These are phyloP conservation scores for Apus apus DNA, from an alignment of 2,113 vertebrate genomes.

Conservation along the genomic window DNA sequence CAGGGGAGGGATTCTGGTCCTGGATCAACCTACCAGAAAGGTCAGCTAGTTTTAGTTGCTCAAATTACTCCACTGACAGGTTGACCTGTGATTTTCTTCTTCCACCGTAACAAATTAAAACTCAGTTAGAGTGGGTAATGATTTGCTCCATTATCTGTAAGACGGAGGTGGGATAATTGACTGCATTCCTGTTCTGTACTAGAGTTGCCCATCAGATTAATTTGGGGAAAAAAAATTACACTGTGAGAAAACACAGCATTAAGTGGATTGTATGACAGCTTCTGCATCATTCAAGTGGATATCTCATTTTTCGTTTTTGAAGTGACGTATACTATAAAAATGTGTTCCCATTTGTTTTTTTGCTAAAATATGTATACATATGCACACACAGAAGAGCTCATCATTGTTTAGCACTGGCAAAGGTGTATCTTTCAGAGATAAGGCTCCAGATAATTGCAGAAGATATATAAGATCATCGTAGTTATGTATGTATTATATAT, in stretches of 20 bases:
- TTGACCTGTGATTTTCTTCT: constrained; percentile 46
- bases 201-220: not conserved
- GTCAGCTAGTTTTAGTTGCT: constrained; percentile 19
- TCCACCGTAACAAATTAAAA: constrained; percentile 42
- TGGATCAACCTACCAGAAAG: not conserved
- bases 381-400: not conserved
- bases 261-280: not conserved
- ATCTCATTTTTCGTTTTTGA: not conserved
- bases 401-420: not conserved
- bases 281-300: not conserved
- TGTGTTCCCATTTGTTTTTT: not conserved
- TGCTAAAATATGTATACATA: constrained; percentile 69
- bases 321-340: not conserved
- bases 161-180: constrained; percentile 17
- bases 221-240: not conserved
- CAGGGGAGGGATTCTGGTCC: not conserved
- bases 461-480: not conserved
- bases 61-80: constrained; percentile 17
- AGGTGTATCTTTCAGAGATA: not conserved
- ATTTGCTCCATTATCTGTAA: constrained; percentile 33
- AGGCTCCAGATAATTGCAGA: not conserved
- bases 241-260: not conserved
- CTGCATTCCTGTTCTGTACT: not conserved
- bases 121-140: not conserved
- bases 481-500: not conserved